phyloP scores from a whole-genome alignment of 2,888 invertebrate genomes.

The Encarsia formosa region DNA sequence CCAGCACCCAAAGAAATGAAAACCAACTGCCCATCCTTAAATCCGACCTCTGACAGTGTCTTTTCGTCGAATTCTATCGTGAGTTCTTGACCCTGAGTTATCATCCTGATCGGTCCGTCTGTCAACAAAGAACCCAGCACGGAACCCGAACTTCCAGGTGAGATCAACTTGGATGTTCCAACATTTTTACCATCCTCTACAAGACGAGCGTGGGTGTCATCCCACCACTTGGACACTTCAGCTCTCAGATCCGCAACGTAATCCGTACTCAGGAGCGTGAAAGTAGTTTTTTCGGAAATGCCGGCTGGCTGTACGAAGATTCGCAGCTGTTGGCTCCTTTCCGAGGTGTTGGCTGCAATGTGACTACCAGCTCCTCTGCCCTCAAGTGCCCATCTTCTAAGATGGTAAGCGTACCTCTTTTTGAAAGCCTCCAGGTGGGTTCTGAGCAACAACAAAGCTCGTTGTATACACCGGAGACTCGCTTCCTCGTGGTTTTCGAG shows the following conservation, averaged over 20 bases:
- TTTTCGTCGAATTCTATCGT: constrained; percentile 91
- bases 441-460: constrained; percentile 80
- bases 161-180: constrained; percentile 20
- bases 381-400: constrained; percentile 84
- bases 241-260: constrained; percentile 88
- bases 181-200: constrained; percentile 34
- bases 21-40: constrained; percentile 90
- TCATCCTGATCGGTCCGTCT: constrained; percentile 85
- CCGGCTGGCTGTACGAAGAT: constrained; percentile 86
- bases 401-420: constrained; percentile 80
- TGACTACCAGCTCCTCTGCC: constrained; percentile 74
- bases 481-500: constrained; percentile 58
- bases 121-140: constrained; percentile 67
- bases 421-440: constrained; percentile 92
- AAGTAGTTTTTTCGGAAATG: constrained; percentile 75
- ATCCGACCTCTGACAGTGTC: constrained; percentile 82
- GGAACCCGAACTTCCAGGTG: constrained; percentile 50
- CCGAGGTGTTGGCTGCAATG: constrained; percentile 61
- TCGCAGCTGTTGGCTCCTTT: constrained; percentile 65
- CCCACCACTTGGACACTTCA: constrained; percentile 96
- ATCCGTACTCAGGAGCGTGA: constrained; percentile 81
- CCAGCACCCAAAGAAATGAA: constrained; percentile 86
- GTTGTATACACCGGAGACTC: constrained; percentile 82
- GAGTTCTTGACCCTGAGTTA: constrained; percentile 89
- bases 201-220: constrained; percentile 50